These are phyloP conservation scores for Esox lucius DNA, from an alignment of 2,797 vertebrate genomes.

Conservation along the genomic window DNA sequence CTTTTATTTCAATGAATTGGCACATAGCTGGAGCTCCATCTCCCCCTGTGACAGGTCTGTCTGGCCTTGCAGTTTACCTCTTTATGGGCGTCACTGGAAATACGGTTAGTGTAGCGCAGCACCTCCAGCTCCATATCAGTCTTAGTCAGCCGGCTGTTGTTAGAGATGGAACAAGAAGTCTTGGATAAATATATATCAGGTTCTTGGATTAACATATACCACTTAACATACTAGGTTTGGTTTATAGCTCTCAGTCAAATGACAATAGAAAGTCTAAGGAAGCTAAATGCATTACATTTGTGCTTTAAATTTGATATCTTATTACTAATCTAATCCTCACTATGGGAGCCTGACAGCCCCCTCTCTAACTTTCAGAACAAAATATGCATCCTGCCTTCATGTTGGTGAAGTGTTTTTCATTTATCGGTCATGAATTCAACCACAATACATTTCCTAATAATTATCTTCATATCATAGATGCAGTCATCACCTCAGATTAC, in stretches of 20 bases:
- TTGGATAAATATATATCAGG: background rate
- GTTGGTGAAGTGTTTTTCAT: constrained; percentile 59
- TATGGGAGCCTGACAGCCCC: background rate
- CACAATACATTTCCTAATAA: constrained; percentile 48
- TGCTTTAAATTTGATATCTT: background rate
- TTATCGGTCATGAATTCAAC: constrained; percentile 59
- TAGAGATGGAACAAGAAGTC: constrained; percentile 32
- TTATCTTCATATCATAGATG: constrained; percentile 42
- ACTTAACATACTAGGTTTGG: background rate
- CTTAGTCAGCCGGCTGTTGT: constrained; percentile 86
- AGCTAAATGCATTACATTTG: background rate
- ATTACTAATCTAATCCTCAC: background rate
- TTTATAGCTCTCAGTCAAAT: background rate
- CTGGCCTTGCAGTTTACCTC: constrained; percentile 79
- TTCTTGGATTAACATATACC: background rate
- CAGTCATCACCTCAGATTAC: constrained; percentile 56
- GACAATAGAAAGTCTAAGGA: background rate
- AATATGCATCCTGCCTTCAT: constrained; percentile 59
- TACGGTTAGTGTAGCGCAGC: constrained; percentile 91
- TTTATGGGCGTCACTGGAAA: constrained; percentile 96
- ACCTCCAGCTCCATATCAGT: constrained; percentile 98
- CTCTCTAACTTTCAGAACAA: constrained; percentile 11
- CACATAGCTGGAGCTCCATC: background rate
- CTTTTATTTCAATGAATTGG: background rate
- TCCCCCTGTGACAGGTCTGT: background rate